Evolutionary conservation across 2,797 vertebrate species (phyloP).

Genomic region (Phataginus tetradactyla): DNA sequence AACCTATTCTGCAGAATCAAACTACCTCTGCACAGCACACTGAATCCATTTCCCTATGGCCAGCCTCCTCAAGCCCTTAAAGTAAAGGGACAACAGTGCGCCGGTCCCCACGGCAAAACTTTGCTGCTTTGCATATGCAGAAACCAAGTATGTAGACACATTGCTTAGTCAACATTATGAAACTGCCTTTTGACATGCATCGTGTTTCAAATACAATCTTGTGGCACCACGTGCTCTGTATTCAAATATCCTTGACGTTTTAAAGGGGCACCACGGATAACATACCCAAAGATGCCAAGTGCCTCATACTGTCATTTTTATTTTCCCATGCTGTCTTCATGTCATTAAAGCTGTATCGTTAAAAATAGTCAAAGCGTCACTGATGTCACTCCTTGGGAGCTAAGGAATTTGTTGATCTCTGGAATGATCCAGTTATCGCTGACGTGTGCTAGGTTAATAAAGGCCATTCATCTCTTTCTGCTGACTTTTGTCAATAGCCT

Average conservation of each 20-base stretch:
- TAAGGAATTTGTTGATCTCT: neutral
- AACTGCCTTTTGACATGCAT: neutral
- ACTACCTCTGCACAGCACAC: neutral
- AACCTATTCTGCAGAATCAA: neutral
- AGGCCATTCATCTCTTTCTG: rapidly evolving
- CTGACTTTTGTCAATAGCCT: neutral
- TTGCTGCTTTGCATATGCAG: rapidly evolving
- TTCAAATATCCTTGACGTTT: neutral
- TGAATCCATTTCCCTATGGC: rapidly evolving
- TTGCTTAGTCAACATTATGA: rapidly evolving
- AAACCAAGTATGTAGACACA: rapidly evolving
- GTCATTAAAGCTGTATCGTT: neutral
- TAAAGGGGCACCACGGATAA: rapidly evolving
- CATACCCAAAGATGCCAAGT: rapidly evolving
- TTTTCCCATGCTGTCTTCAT: rapidly evolving
- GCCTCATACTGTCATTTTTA: rapidly evolving
- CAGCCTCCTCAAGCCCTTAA: neutral
- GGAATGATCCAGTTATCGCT: rapidly evolving
- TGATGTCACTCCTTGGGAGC: neutral
- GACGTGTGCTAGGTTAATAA: no score
- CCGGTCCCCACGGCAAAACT: neutral
- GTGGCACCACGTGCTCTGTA: rapidly evolving
- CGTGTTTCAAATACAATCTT: rapidly evolving
- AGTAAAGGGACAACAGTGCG: no score
- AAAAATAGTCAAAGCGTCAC: neutral